A percentile compares a stretch with the other conserved stretches of the same genome.
Evolutionary conservation across 2,888 invertebrate species (phyloP).

Genomic region (Trissoscelio sp.): DNA sequence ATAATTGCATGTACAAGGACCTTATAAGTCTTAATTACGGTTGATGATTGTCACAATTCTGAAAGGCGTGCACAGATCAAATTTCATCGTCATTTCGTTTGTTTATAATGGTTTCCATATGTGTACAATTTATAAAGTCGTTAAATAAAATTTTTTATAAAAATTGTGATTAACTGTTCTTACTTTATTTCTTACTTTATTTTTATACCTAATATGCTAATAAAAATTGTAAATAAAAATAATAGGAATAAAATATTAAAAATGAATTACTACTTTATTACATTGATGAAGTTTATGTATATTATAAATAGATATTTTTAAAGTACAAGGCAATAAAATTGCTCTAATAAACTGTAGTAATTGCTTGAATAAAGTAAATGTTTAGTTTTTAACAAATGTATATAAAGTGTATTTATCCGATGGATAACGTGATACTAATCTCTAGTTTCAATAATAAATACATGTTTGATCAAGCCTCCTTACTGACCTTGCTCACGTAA

Average conservation of each 20-base stretch:
- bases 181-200: neutral
- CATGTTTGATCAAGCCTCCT: conserved; percentile 9
- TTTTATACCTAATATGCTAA: neutral
- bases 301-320: too few relatives aligned
- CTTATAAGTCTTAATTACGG: neutral
- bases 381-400: too few relatives aligned
- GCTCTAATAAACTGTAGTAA: too few relatives aligned
- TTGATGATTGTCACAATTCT: conserved; percentile 20
- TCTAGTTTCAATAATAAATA: neutral
- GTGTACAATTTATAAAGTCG: conserved; percentile 56
- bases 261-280: too few relatives aligned
- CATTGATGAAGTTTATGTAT: too few relatives aligned
- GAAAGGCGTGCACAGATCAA: conserved; percentile 25
- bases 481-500: conserved; percentile 35
- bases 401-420: neutral
- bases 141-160: conserved; percentile 62
- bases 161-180: neutral
- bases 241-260: too few relatives aligned
- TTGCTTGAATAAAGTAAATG: too few relatives aligned
- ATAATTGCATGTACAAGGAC: conserved; percentile 34
- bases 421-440: neutral
- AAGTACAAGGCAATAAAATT: too few relatives aligned
- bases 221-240: neutral
- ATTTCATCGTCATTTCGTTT: conserved; percentile 29
- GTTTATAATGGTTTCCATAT: conserved; percentile 45